These are phyloP conservation scores for Pollenia labialis DNA, from an alignment of 2,888 invertebrate genomes.

Conservation along the genomic window DNA sequence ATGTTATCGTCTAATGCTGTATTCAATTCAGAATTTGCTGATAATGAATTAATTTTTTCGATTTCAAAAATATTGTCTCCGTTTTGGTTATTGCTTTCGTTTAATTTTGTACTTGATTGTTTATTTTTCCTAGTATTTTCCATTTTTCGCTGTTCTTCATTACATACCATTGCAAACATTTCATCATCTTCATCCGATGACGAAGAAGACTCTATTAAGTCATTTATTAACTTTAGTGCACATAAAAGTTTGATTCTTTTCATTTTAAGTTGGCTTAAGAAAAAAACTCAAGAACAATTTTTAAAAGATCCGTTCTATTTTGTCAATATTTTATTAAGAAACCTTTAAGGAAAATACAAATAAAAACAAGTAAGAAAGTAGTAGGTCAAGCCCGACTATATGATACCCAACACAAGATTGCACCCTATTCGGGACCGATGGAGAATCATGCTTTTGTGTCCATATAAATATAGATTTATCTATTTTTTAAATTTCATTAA, in stretches of 20 bases:
- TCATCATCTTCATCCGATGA: conserved; percentile 55
- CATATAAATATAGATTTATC: no score
- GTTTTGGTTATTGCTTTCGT: neutral
- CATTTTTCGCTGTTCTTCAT: neutral
- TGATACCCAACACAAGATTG: no score
- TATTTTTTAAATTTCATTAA: no score
- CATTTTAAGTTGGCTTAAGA: neutral
- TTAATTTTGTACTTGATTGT: neutral
- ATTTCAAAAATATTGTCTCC: neutral
- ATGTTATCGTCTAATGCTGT: no score
- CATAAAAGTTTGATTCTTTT: conserved; percentile 13
- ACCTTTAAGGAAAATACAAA: no score
- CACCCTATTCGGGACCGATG: no score
- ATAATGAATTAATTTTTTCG: neutral
- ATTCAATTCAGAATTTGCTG: neutral
- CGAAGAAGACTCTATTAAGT: conserved; percentile 37
- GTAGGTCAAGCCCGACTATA: no score
- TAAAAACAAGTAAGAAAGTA: no score
- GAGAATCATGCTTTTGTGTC: no score
- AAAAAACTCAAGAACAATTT: neutral
- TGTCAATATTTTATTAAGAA: neutral
- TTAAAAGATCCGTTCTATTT: neutral
- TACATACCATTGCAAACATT: neutral
- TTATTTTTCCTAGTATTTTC: neutral
- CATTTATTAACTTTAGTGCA: conserved; percentile 25